Evolutionary conservation across 1,140 invertebrate species (phyloP).

Genomic region (Drosophila jambulina): DNA sequence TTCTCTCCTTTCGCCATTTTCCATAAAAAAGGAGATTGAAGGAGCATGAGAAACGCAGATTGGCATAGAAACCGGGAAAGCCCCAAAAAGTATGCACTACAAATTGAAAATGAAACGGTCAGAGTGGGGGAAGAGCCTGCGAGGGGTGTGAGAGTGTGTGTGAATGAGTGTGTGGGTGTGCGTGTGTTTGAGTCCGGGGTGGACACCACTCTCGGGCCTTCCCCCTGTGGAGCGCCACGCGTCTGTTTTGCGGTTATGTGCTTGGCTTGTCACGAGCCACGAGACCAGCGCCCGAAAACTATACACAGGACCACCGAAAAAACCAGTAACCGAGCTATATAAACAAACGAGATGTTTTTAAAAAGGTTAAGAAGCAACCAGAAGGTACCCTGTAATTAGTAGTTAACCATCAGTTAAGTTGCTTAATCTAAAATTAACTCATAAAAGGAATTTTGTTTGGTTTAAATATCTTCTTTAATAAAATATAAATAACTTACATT

Average conservation of each 20-base stretch:
- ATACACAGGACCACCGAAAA: constrained; percentile 31
- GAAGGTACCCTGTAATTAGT: constrained; percentile 13
- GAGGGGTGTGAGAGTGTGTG: background rate
- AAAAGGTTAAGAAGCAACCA: background rate
- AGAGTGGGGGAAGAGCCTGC: background rate
- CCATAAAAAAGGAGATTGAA: constrained; percentile 27
- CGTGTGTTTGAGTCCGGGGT: background rate
- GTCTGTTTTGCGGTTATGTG: constrained; percentile 74
- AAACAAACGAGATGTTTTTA: constrained; percentile 1
- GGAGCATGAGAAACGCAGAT: constrained; percentile 43
- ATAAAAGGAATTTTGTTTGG: no score
- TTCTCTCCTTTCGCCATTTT: background rate
- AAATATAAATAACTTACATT: no score
- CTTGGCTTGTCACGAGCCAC: constrained; percentile 71
- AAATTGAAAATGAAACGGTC: constrained; percentile 32
- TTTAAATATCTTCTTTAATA: no score
- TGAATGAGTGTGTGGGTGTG: background rate
- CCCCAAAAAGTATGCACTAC: constrained; percentile 25
- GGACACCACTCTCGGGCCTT: background rate
- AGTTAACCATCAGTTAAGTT: background rate
- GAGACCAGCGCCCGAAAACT: constrained; percentile 65
- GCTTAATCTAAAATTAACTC: background rate
- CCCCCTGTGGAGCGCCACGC: constrained; percentile 10
- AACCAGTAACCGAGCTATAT: background rate
- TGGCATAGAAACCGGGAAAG: constrained; percentile 34